Evolutionary conservation across 2,797 vertebrate genomes (phyloP), one percentile per base, ranked within the genome.

Genomic region (Arnoldichthys spilopterus): DNA sequence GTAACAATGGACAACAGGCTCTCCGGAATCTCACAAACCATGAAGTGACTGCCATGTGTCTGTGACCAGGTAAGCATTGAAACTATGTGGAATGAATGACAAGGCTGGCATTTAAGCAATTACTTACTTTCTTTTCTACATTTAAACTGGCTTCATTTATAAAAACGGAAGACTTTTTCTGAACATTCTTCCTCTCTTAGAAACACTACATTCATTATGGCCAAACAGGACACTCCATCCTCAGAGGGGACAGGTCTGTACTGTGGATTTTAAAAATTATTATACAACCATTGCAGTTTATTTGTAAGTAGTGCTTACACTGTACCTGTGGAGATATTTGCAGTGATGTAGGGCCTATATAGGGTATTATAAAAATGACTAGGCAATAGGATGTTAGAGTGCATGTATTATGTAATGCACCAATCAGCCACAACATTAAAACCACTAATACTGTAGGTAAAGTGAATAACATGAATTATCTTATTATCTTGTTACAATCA

Each of bases 71-170:
- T 81, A n/a, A 64, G 37, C 84, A 83, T 82, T 58, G 85, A 16
- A 84, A 87, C 82, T 3, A 24, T 8, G 40, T 73, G 26, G 84
- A 88, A 87, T 87, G 68, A 88, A 80, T 87, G 72, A 87, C 84
- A 72, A 69, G 59, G 56, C 28, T 49, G n/a, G 22, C 3, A 79
- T 54, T 40, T 56, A 56, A 26, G 32, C 28, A 16, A 1, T 47
- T n/a, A 53, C 6, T 18, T 70, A 12, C 30, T 24, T n/a, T 3
- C 22, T 18, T 67, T 28, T 40, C 28, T 13, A 30, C 32, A 24
- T 12, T 45, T 18, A 61, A 62, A 53, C 45, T 79, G 47, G 67
- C 37, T 28, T 67, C 32, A 58, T 24, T 40, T 72, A 54, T 74
- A 56, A 47, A 74, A n/a, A 59, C 53, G 15, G 11, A 20, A 71